phyloP scores from a whole-genome alignment of 2,888 invertebrate genomes.

The Cheilosia vulpina region DNA sequence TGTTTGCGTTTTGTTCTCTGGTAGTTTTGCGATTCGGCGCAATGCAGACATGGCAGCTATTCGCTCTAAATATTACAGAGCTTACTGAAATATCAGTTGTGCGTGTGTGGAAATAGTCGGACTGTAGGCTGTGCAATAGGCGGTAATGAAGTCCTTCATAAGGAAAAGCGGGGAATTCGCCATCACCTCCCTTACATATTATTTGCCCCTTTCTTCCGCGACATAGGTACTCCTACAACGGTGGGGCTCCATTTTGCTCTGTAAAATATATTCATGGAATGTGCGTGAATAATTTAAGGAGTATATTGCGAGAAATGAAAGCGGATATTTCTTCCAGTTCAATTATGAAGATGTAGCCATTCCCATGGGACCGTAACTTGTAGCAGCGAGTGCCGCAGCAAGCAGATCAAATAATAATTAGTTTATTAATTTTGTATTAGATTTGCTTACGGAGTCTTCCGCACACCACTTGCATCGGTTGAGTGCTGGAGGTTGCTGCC shows the following conservation, averaged over 20 bases:
- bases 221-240: constrained; percentile 13
- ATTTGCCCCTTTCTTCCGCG: not conserved
- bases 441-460: constrained; percentile 23
- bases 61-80: constrained; percentile 11
- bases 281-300: constrained; percentile 58
- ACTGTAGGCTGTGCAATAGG: constrained; percentile 49
- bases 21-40: constrained; percentile 61
- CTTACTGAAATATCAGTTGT: not conserved
- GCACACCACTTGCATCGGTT: not conserved
- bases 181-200: constrained; percentile 2
- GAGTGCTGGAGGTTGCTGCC: not conserved
- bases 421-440: constrained; percentile 42
- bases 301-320: constrained; percentile 45
- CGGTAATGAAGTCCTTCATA: constrained; percentile 45
- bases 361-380: constrained; percentile 22
- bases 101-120: constrained; percentile 11
- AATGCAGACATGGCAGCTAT: constrained; percentile 42
- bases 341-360: constrained; percentile 48
- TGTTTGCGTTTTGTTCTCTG: constrained; percentile 53
- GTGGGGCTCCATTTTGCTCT: not conserved
- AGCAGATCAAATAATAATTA: constrained; percentile 44
- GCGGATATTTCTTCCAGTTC: constrained; percentile 51
- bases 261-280: constrained; percentile 51
- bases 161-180: constrained; percentile 43
- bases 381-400: constrained; percentile 10